Percentiles rank a stretch among this genome's conserved stretches.
These are phyloP conservation scores for Ceramica pisi DNA, from an alignment of 2,888 invertebrate species.

Conservation along the genomic window DNA sequence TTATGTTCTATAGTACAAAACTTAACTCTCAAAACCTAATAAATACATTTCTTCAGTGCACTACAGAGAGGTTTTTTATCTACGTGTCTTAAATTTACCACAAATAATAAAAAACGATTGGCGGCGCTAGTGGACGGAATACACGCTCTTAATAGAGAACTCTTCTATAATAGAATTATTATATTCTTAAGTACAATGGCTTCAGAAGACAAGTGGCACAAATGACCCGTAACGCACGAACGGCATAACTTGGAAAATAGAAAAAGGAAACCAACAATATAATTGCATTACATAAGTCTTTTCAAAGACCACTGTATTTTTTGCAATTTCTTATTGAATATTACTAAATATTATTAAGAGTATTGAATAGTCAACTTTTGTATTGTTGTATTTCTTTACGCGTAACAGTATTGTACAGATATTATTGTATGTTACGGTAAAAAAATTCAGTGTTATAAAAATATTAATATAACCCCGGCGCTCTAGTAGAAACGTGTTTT, in stretches of 20 bases:
- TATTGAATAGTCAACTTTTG: conserved; percentile 4
- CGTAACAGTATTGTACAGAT: conserved; percentile 5
- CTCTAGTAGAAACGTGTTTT: neutral
- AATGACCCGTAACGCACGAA: conserved; percentile 64
- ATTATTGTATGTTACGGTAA: neutral
- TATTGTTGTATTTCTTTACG: conserved; percentile 5
- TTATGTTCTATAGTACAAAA: no score
- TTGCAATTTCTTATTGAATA: conserved; percentile 39
- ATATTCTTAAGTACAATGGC: conserved; percentile 22
- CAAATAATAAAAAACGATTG: no score
- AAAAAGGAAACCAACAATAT: conserved; percentile 32
- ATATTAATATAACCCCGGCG: neutral
- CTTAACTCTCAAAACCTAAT: no score
- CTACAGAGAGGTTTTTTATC: no score
- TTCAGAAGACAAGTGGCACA: conserved; percentile 45
- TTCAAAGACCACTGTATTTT: conserved; percentile 22
- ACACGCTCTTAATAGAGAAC: conserved; percentile 6
- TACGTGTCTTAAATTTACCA: no score
- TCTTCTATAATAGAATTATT: conserved; percentile 15
- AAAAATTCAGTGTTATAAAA: neutral
- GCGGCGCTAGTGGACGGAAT: no score
- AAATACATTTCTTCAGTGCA: no score
- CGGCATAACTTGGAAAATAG: conserved; percentile 48
- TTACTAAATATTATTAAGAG: conserved; percentile 16
- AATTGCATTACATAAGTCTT: conserved; percentile 44